Evolutionary conservation across 2,888 invertebrate genomes (phyloP), one percentile per base, ranked within the genome.

Genomic region (Notodonta ziczac): DNA sequence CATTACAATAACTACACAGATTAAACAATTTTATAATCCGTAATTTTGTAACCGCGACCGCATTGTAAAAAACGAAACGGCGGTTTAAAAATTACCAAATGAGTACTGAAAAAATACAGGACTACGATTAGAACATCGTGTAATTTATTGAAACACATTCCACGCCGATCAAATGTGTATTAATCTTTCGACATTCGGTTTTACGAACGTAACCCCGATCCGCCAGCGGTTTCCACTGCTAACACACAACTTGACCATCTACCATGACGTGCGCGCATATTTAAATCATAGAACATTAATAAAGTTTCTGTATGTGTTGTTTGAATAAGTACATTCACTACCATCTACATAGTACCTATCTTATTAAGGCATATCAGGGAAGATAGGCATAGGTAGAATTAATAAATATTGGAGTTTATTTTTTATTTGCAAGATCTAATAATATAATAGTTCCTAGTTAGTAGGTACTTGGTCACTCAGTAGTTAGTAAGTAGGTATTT

Each of bases 91-190:
- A 55, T 40, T 44, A 4, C 14, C 12, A 24, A 56, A 42, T 42
- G 42, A 12, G 39, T 40, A 12, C 32, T n/a, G 61, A 64, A 76
- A 65, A 73, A 73, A 63, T 32, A 56, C 70, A 71, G 65, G 65
- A 66, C 65, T 66, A 63, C 63, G 59, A 72, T 70, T 79, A 67
- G 58, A 67, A 72, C 73, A 72, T 71, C 72, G 70, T 62, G 67
- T 69, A 71, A 73, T 73, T 74, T 73, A 75, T 76, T 63, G 76
- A 69, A 77, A 79, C 70, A 67, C 77, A 83, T 83, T 83, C 80
- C 76, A 60, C 71, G 67, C 74, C 78, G 58, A 81, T 80, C 72
- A 74, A 78, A 69, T 63, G 63, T 64, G 71, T 74, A 72, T 80
- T 74, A 71, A 68, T 72, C 67, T 82, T 80, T 81, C 83, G 64